A percentile compares a stretch with the other conserved stretches of the same genome.
Evolutionary conservation across 2,797 vertebrate species (phyloP).

Genomic region (Tamandua tetradactyla): DNA sequence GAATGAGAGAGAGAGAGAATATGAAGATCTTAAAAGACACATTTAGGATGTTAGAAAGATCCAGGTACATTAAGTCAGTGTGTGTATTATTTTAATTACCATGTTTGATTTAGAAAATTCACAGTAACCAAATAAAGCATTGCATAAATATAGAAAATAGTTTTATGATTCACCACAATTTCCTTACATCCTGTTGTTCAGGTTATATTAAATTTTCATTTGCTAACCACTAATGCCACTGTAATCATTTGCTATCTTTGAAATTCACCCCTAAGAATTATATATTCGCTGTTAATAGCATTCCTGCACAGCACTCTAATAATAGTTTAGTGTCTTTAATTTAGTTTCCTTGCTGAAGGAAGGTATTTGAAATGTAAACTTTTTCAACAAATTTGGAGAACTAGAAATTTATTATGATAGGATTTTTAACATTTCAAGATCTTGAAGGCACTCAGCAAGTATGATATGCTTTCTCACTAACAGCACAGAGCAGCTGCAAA

Average conservation of each 20-base stretch:
- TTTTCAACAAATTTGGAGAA: slow-evolving; percentile 70
- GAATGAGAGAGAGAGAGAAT: background rate
- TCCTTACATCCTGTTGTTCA: slow-evolving; percentile 74
- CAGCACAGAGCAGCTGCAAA: background rate
- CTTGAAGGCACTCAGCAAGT: slow-evolving; percentile 59
- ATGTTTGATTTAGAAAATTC: slow-evolving; percentile 73
- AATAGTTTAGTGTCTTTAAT: slow-evolving; percentile 70
- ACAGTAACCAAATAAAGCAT: slow-evolving; percentile 63
- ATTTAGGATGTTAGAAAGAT: slow-evolving; percentile 39
- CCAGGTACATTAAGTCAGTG: slow-evolving; percentile 51
- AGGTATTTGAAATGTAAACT: slow-evolving; percentile 62
- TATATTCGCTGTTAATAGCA: slow-evolving; percentile 72
- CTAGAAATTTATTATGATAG: slow-evolving; percentile 63
- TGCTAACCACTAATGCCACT: slow-evolving; percentile 70
- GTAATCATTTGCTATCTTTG: slow-evolving; percentile 72
- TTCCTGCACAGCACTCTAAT: slow-evolving; percentile 59
- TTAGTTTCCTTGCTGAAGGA: slow-evolving; percentile 71
- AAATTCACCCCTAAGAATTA: slow-evolving; percentile 74
- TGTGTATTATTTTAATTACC: slow-evolving; percentile 77
- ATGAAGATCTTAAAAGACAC: slow-evolving; percentile 41
- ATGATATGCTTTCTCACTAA: slow-evolving; percentile 58
- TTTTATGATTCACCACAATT: slow-evolving; percentile 77
- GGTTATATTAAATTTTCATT: slow-evolving; percentile 72
- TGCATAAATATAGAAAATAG: slow-evolving; percentile 65
- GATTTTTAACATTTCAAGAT: slow-evolving; percentile 40